phyloP scores from a whole-genome alignment of 2,113 vertebrate species.

The Sterrhoptilus dennistouni region DNA sequence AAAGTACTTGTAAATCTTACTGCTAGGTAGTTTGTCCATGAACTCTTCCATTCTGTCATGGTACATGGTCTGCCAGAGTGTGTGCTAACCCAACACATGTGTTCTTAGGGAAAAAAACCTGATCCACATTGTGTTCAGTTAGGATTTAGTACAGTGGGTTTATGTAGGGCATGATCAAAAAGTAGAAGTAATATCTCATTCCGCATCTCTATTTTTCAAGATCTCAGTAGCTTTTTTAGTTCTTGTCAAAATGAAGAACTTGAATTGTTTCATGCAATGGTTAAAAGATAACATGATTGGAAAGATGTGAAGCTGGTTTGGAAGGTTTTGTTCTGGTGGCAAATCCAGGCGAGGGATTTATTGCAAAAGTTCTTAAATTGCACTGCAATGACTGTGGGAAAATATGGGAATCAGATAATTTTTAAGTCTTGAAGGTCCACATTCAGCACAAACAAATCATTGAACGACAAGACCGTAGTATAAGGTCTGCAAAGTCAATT shows the following conservation, averaged over 20 bases:
- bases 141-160: background rate
- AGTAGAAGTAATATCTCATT: background rate
- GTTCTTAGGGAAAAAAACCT: background rate
- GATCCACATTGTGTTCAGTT: too few relatives aligned
- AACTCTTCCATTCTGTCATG: rapidly evolving
- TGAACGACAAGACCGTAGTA: background rate
- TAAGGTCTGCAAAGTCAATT: background rate
- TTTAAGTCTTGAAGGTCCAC: background rate
- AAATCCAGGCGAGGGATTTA: background rate
- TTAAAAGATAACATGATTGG: background rate
- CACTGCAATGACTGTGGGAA: background rate
- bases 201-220: background rate
- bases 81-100: background rate
- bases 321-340: background rate
- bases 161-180: background rate
- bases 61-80: background rate
- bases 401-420: rapidly evolving
- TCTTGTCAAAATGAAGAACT: background rate
- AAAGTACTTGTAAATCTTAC: background rate
- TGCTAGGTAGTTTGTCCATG: background rate
- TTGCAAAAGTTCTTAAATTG: background rate
- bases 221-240: background rate
- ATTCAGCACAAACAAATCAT: background rate
- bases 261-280: background rate
- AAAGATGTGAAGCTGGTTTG: background rate